Evolutionary conservation across 1,140 invertebrate genomes (phyloP).

Genomic region (Drosophila erecta): DNA sequence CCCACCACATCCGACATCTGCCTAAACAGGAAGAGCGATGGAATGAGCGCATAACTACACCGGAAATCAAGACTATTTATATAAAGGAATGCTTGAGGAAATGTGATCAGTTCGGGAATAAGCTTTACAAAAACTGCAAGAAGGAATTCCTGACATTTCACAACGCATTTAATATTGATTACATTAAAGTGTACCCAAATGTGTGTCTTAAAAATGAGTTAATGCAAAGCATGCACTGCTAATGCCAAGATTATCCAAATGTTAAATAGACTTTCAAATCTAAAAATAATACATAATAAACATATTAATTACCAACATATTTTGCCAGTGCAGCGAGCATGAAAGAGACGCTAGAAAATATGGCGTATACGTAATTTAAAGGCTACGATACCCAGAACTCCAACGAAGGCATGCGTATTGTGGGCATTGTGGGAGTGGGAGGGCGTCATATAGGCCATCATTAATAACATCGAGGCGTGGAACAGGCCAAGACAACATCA

Average conservation of each 20-base stretch:
- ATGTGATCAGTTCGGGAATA: background rate
- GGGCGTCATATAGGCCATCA: slow-evolving; percentile 68
- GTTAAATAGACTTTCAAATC: too few relatives aligned
- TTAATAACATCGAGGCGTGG: slow-evolving; percentile 67
- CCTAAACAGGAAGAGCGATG: slow-evolving; percentile 50
- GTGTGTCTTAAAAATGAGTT: too few relatives aligned
- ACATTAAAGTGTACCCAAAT: too few relatives aligned
- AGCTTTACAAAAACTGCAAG: background rate
- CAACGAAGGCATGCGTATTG: slow-evolving; percentile 4
- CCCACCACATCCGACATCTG: slow-evolving; percentile 73
- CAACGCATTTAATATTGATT: too few relatives aligned
- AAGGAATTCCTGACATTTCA: too few relatives aligned
- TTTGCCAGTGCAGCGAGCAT: slow-evolving; percentile 29
- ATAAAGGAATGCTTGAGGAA: background rate
- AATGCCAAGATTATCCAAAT: too few relatives aligned
- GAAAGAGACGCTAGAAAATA: slow-evolving; percentile 57
- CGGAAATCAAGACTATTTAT: background rate
- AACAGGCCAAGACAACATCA: slow-evolving; percentile 65
- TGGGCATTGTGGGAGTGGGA: slow-evolving; percentile 10
- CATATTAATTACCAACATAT: background rate
- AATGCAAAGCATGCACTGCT: too few relatives aligned
- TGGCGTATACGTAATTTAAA: slow-evolving; percentile 77
- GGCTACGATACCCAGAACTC: slow-evolving; percentile 53
- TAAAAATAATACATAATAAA: too few relatives aligned
- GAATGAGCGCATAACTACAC: slow-evolving; percentile 7